Percentiles rank a stretch among this genome's conserved stretches.
phyloP scores from a whole-genome alignment of 1,140 invertebrate species.

The Musca domestica region DNA sequence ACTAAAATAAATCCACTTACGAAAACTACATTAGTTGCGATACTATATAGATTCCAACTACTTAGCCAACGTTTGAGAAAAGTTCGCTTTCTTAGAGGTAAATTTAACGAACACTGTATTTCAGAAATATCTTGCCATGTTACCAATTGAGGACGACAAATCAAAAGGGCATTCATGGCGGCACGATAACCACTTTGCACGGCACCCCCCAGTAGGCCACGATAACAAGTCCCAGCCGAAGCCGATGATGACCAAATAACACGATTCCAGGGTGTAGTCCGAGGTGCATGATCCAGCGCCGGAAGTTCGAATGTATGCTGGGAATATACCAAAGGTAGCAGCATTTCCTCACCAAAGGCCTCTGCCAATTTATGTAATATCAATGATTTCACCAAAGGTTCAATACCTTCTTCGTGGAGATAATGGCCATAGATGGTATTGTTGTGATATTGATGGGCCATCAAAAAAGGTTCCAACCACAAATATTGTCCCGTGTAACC shows the following conservation, averaged over 20 bases:
- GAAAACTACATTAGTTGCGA: conserved; percentile 38
- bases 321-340: conserved; percentile 26
- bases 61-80: conserved; percentile 31
- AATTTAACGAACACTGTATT: conserved; percentile 25
- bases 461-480: conserved; percentile 29
- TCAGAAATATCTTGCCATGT: conserved; percentile 40
- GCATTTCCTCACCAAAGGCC: conserved; percentile 40
- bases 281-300: conserved; percentile 25
- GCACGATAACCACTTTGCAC: conserved; percentile 48
- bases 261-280: conserved; percentile 38
- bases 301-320: conserved; percentile 32
- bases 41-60: conserved; percentile 42
- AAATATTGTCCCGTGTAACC: conserved; percentile 44
- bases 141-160: conserved; percentile 44
- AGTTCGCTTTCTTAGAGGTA: background rate
- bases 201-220: conserved; percentile 43
- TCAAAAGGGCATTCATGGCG: conserved; percentile 41
- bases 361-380: conserved; percentile 31
- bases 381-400: conserved; percentile 18
- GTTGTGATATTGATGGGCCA: conserved; percentile 30
- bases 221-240: conserved; percentile 36
- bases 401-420: conserved; percentile 32
- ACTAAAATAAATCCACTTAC: conserved; percentile 35
- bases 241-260: conserved; percentile 48
- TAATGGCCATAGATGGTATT: conserved; percentile 32